phyloP scores from a whole-genome alignment of 2,113 vertebrate genomes.

The Cyprinodon tularosa region DNA sequence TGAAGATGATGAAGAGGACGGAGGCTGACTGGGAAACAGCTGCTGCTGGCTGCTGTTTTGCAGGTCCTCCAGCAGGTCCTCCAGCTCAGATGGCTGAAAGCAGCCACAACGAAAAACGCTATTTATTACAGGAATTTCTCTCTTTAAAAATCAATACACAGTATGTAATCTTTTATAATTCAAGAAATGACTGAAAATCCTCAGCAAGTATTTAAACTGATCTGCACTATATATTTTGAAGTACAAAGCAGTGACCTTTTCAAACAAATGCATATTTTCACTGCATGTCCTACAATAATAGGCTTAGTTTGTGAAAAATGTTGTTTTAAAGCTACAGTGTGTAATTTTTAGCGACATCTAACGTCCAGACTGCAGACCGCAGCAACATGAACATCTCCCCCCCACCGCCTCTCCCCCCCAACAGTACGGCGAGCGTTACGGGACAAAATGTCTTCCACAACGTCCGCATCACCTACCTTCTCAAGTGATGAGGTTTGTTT shows the following conservation, averaged over 20 bases:
- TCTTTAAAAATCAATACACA: too few species aligned
- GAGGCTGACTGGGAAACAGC: conserved; percentile 73
- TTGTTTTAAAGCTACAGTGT: too few species aligned
- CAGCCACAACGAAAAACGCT: conserved; percentile 1
- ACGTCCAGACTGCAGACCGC: too few species aligned
- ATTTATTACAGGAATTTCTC: neutral
- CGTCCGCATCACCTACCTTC: too few species aligned
- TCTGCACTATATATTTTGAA: neutral
- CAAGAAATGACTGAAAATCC: neutral
- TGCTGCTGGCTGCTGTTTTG: conserved; percentile 89
- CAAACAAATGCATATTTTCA: neutral
- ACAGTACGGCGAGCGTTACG: too few species aligned
- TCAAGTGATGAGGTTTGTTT: too few species aligned
- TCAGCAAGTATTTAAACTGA: neutral
- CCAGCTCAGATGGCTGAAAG: conserved; percentile 88
- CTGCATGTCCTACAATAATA: neutral
- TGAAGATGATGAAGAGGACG: conserved; percentile 65
- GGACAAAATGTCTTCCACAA: too few species aligned
- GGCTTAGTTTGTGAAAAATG: too few species aligned
- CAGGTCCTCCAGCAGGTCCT: conserved; percentile 95
- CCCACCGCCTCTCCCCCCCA: too few species aligned
- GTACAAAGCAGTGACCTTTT: neutral
- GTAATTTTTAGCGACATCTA: too few species aligned
- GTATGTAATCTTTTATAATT: neutral
- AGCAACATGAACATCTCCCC: too few species aligned